Conservation (phyloP, 2,113 vertebrate genomes). For the Muntiacus reevesi region DNA sequence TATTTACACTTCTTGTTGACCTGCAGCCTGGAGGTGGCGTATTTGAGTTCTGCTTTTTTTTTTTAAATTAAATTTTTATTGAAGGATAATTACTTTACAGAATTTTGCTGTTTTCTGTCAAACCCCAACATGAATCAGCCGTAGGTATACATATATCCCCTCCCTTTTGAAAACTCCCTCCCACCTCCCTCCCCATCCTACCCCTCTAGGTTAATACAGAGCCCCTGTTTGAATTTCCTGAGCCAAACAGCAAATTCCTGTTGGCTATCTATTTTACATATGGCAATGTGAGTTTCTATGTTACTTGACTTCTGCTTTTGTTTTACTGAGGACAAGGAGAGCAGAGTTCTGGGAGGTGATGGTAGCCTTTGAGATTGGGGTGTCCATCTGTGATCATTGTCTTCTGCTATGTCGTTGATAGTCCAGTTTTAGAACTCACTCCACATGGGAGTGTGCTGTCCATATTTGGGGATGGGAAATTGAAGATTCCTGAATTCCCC, state of each 20-base stretch:
- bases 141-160: background rate
- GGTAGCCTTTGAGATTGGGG: too few species aligned
- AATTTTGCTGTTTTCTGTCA: background rate
- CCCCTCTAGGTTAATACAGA: background rate
- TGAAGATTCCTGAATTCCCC: background rate
- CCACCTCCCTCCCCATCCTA: background rate
- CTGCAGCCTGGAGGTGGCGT: background rate
- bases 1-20: background rate
- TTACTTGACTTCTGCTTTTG: background rate
- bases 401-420: background rate
- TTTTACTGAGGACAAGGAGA: background rate
- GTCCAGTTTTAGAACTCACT: background rate
- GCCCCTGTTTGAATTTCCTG: background rate
- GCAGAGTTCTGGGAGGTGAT: too few species aligned
- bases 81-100: background rate
- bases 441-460: background rate
- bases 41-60: background rate
- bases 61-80: background rate
- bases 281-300: background rate
- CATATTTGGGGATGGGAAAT: background rate
- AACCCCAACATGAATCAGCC: background rate
- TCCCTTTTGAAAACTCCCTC: background rate
- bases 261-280: background rate
- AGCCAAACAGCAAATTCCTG: background rate
- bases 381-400: background rate